phyloP scores from a whole-genome alignment of 2,888 invertebrate genomes.

The Anoncus sp. region DNA sequence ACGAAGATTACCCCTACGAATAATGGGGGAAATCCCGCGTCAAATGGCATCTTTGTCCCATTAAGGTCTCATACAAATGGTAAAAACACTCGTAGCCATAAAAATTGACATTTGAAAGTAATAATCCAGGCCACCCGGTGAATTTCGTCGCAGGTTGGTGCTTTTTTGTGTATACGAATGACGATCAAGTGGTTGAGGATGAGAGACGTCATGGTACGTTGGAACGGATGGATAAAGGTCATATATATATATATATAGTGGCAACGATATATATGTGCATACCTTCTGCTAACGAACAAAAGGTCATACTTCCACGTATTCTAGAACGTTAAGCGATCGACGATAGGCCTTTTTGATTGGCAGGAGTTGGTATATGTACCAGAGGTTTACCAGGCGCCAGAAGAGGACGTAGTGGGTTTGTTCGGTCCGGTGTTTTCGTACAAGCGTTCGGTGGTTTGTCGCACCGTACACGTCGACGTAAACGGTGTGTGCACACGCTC shows the following conservation, averaged over 20 bases:
- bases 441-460: slow-evolving; percentile 68
- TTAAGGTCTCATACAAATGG: neutral
- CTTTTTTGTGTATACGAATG: slow-evolving; percentile 41
- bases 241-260: neutral
- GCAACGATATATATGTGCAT: neutral
- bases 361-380: neutral
- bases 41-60: neutral
- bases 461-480: slow-evolving; percentile 60
- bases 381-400: slow-evolving; percentile 33
- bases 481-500: slow-evolving; percentile 45
- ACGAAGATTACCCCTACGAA: slow-evolving; percentile 60
- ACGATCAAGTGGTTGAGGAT: slow-evolving; percentile 41
- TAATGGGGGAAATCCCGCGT: too few species aligned
- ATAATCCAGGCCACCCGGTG: neutral
- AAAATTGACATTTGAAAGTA: neutral
- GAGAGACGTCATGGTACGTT: slow-evolving; percentile 44
- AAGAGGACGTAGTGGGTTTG: slow-evolving; percentile 23
- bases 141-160: slow-evolving; percentile 20
- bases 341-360: slow-evolving; percentile 21
- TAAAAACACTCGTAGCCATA: neutral
- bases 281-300: neutral
- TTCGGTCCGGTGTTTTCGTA: slow-evolving; percentile 66
- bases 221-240: slow-evolving; percentile 42
- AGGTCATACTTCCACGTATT: neutral
- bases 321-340: neutral